Base-by-base conservation (phyloP, 2,888 invertebrate genomes). In the Nectonema munidae region DNA sequence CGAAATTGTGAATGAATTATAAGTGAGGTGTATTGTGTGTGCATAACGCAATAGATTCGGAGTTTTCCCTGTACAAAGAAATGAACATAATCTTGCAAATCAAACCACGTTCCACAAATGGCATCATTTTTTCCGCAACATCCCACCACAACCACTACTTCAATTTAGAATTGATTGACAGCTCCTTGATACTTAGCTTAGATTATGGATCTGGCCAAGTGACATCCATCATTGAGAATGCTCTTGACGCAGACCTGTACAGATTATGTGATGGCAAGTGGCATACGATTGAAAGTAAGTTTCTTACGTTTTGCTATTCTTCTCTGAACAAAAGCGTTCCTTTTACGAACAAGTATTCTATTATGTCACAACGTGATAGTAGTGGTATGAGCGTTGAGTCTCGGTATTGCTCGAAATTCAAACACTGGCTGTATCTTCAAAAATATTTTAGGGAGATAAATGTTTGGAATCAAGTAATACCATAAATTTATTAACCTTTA, bases 181-280 rank as follows among this genome's bases (percentile, higher is more conserved):
- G 83, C 43, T 66, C 68, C 40, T 65, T 89, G 16, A 66, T 67
- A 42, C 69, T 77, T 46, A 67, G 68, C 1, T 75, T 72, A 2
- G 73, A 75, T 45, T 72, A 73, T 47, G 71, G 72, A 1, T 69
- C 66, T 48, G 77, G 75, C 3, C 66, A 68, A 2, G 68, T 74
- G 46, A 64, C 66, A 2, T 68, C 75, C 2, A 65, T 63, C n/a
- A n/a, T n/a, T n/a, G n/a, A n/a, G n/a, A n/a, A 16, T 75, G 68
- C 52, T 39, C 30, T 13, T 21, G 20, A 6, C 63, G 63, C 38
- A 65, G 66, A 21, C 60, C 64, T 33, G 63, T 65, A 37, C 63
- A 64, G 42, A 66, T 68, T 83, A 43, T 95, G 89, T 51, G 79
- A 95, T 54, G 86, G 89, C 35, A 63, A 72, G 39, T 95, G 86